Percentiles rank a stretch among this genome's conserved stretches.
Conservation (phyloP, 1,140 invertebrate genomes). For the Eubasilissa regina region DNA sequence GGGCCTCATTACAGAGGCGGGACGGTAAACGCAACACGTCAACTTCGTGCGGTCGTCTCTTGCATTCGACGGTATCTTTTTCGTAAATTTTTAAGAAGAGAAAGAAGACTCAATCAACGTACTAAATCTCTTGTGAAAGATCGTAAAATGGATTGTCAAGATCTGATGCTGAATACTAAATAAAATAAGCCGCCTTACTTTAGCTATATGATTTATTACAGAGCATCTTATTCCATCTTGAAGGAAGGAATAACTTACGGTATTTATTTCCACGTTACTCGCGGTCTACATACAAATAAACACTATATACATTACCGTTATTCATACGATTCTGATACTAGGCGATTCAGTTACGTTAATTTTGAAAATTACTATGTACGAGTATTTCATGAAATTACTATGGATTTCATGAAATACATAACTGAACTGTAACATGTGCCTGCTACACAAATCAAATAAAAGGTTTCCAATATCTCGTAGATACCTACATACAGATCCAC, state of each 20-base stretch:
- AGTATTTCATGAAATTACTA: too few species aligned
- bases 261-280: background rate
- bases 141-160: background rate
- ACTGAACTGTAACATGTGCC: too few species aligned
- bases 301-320: conserved; percentile 2
- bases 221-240: background rate
- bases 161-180: too few species aligned
- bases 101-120: background rate
- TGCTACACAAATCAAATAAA: too few species aligned
- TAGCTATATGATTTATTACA: conserved; percentile 7
- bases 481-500: background rate
- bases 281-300: background rate
- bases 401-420: too few species aligned
- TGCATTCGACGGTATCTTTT: background rate
- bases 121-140: background rate
- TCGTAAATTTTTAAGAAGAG: background rate
- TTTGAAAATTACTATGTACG: too few species aligned
- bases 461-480: too few species aligned
- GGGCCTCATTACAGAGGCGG: background rate
- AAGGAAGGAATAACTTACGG: background rate
- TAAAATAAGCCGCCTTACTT: background rate
- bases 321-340: background rate
- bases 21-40: conserved; percentile 15
- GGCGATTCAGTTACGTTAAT: too few species aligned
- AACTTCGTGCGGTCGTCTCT: background rate